phyloP scores from a whole-genome alignment of 2,797 vertebrate species.

The Bothrops alternatus region DNA sequence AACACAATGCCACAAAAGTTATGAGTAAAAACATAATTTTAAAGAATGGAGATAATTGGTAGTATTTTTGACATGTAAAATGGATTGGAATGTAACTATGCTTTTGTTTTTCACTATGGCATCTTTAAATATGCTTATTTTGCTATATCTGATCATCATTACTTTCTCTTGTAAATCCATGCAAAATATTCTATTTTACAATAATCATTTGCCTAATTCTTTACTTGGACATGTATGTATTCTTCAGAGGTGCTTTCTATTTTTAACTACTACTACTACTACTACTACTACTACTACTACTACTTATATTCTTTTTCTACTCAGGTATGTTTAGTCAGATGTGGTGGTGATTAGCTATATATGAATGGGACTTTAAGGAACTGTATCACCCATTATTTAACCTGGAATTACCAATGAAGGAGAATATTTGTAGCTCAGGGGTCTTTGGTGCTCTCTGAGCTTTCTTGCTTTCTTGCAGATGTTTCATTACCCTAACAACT shows the following conservation, averaged over 20 bases:
- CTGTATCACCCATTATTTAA: neutral
- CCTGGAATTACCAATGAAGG: neutral
- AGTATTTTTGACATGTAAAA: neutral
- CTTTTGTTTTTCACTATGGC: slow-evolving; percentile 1
- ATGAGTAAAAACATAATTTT: neutral
- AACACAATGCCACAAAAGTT: neutral
- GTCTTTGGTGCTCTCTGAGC: too few relatives aligned
- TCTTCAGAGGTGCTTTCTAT: neutral
- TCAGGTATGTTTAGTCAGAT: neutral
- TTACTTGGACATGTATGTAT: neutral
- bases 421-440: too few relatives aligned
- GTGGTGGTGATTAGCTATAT: neutral
- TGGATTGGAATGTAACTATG: neutral
- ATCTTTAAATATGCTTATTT: neutral
- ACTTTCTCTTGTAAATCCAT: neutral
- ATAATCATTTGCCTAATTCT: neutral
- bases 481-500: too few relatives aligned
- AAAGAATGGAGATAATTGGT: neutral
- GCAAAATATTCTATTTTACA: neutral
- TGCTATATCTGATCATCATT: neutral
- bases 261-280: neutral
- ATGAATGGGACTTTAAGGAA: neutral
- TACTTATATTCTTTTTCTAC: too few relatives aligned
- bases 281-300: too few relatives aligned
- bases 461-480: too few relatives aligned